Base-by-base conservation (phyloP, 1,140 invertebrate genomes). In the Cepaea nemoralis region DNA sequence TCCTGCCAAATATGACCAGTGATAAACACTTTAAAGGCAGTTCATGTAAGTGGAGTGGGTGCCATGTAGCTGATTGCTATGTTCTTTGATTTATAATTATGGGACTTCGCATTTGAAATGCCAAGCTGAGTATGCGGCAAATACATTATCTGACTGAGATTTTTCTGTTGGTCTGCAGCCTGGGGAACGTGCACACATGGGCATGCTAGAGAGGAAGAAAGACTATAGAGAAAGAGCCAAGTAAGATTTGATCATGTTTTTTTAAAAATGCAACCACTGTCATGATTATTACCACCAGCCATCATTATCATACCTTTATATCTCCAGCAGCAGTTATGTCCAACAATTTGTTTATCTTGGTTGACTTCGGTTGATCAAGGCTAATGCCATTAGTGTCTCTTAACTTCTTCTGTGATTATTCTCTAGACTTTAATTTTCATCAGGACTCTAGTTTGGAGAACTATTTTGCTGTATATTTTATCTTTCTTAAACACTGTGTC, bases 191-290 rank as follows among this genome's bases (percentile, higher is more conserved):
- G 92, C 95, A 88, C 95, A 98, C 90, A 91, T 99, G 27, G 98
- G 98, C 35, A 90, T 97, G 33, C 91, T 99, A 0, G 97, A 99
- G 88, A 99, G 99, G 91, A 98, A 98, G 88, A 98, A 99, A 89
- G 98, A 99, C 91, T 99, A 99, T 89, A 94, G 96, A 86, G 91
- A 93, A 83, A 93, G 98, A 80, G 96, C 98, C 19, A 93, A 93
- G 91, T 93, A 91, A 90, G 89, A 24, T 55, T n/a, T n/a, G n/a
- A 89, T 73, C 39, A 45, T 75, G 14, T 85, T 83, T 70, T 77
- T 82, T 59, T n/a, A n/a, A n/a, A n/a, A n/a, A n/a, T n/a, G n/a
- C n/a, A n/a, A n/a, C n/a, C n/a, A n/a, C n/a, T n/a, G n/a, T n/a
- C n/a, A n/a, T n/a, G n/a, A n/a, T n/a, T n/a, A n/a, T n/a, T n/a